Evolutionary conservation across 2,797 vertebrate genomes (phyloP), one percentile per base, ranked within the genome.

Genomic region (Poecilia wingei): DNA sequence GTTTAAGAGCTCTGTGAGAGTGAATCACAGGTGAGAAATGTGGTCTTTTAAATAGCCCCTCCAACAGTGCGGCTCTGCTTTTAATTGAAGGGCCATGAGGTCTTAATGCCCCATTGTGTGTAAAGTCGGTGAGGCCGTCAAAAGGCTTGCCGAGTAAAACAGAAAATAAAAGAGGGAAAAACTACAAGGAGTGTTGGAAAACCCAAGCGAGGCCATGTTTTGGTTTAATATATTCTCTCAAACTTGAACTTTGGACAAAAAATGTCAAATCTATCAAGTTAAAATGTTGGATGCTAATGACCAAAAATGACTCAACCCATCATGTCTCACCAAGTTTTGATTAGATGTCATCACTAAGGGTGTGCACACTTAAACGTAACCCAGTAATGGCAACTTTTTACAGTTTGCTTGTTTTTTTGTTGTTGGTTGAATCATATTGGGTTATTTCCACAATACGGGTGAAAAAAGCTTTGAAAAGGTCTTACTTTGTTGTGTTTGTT

Each of bases 1-100:
- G 77, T 72, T 80, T 77, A 70, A 53, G 77, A 73, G 72, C 6
- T 13, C 59, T 46, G 61, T 69, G 13, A 13, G n/a, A 83, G 69
- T 78, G 57, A 84, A 87, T 84, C 39, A 75, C 45, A 82, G 28
- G 49, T 46, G 68, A 86, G 77, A 49, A n/a, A 43, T 66, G 76
- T 31, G 39, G 57, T 68, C 75, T 59, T 81, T 78, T 41, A 78
- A 41, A 82, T 49, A 76, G 72, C 51, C 69, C 33, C 49, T 53
- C 68, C 6, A 8, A 25, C 72, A 80, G 36, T 7, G 33, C 10
- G 66, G 72, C 77, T 74, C 59, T 77, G 36, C 46, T 81, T 59
- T 79, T 72, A 70, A 46, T 83, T 20, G 28, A 49, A 55, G 72
- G 31, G 59, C 59, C 61, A 25, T 13, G 31, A 71, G 43, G 33